Percentiles rank a stretch among this genome's conserved stretches.
Conservation (phyloP, 2,888 invertebrate genomes). For the Leptinotarsa tumamoca region DNA sequence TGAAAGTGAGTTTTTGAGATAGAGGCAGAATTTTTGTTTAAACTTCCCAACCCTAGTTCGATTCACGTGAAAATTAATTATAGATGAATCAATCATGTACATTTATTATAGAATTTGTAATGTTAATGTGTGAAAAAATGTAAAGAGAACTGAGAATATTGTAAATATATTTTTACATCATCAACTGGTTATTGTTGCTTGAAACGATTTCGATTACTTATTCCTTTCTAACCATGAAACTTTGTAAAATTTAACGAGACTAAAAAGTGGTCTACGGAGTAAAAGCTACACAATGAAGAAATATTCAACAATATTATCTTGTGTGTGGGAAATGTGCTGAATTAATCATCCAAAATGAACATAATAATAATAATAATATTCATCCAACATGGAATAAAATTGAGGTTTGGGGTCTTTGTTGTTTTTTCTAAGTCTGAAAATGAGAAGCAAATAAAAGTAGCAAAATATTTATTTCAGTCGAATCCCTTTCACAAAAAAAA, state of each 20-base stretch:
- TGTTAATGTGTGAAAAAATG: constrained; percentile 38
- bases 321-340: too few species aligned
- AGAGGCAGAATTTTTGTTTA: not conserved
- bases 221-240: too few species aligned
- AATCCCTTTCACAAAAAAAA: not conserved
- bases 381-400: too few species aligned
- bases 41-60: not conserved
- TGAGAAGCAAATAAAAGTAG: not conserved
- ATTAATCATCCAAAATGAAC: too few species aligned
- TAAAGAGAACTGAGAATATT: constrained; percentile 53
- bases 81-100: constrained; percentile 47
- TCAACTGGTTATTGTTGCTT: not conserved
- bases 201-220: not conserved
- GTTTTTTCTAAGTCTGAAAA: not conserved
- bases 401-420: too few species aligned
- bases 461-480: constrained; percentile 3
- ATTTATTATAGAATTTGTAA: constrained; percentile 44
- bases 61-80: constrained; percentile 11
- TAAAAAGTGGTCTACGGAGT: too few species aligned
- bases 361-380: too few species aligned
- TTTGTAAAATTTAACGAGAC: too few species aligned
- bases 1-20: not conserved
- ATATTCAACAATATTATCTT: too few species aligned
- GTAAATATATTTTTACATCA: constrained; percentile 41
- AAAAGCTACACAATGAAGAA: too few species aligned